phyloP scores from a whole-genome alignment of 2,888 invertebrate species.

The Eretmocerus hayati region DNA sequence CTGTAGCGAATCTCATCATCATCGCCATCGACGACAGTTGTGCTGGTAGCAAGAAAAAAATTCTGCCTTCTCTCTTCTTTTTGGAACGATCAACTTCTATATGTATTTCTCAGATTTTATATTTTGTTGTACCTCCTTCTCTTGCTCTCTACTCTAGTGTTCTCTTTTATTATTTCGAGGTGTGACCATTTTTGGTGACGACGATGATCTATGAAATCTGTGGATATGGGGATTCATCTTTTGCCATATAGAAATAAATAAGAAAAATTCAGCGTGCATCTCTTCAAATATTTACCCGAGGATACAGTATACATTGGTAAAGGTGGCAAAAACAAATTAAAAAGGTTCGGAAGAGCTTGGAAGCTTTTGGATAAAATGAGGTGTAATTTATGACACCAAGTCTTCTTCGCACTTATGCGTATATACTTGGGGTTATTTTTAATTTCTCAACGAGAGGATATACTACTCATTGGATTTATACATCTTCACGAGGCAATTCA shows the following conservation, averaged over 20 bases:
- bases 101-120: too few relatives aligned
- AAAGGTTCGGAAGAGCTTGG: slow-evolving; percentile 5
- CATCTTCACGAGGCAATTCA: too few relatives aligned
- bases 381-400: neutral
- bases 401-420: neutral
- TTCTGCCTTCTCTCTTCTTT: too few relatives aligned
- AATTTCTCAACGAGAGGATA: neutral
- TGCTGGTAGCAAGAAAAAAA: too few relatives aligned
- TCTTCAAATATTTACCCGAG: slow-evolving; percentile 22
- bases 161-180: too few relatives aligned
- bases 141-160: too few relatives aligned
- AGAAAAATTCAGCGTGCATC: slow-evolving; percentile 8
- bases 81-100: too few relatives aligned
- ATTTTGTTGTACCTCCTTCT: too few relatives aligned
- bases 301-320: slow-evolving; percentile 13
- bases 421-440: neutral
- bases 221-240: slow-evolving; percentile 5
- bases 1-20: too few relatives aligned
- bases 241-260: too few relatives aligned
- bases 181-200: neutral
- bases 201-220: slow-evolving; percentile 17
- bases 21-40: too few relatives aligned
- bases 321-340: slow-evolving; percentile 15
- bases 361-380: neutral
- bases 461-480: too few relatives aligned